Evolutionary conservation across 2,797 vertebrate species (phyloP).

Genomic region (Peromyscus aztecus): DNA sequence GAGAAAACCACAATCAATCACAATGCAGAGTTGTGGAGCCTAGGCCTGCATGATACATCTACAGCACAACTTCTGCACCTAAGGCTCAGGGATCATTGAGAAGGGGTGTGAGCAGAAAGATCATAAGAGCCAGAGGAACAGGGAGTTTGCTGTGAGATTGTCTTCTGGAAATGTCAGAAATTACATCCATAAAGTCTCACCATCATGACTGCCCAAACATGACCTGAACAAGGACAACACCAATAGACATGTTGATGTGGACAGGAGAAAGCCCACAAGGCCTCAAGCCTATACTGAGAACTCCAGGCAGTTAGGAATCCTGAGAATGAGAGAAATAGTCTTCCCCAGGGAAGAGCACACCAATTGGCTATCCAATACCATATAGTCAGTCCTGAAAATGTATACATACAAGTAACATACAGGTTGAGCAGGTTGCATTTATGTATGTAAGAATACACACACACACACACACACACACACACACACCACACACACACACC

Average conservation of each 20-base stretch:
- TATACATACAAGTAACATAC: background rate
- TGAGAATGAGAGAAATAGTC: background rate
- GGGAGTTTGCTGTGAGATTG: background rate
- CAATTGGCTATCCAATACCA: background rate
- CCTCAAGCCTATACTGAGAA: background rate
- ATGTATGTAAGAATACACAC: background rate
- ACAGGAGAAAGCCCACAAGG: background rate
- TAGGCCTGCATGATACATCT: background rate
- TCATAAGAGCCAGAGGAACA: background rate
- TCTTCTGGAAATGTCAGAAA: background rate
- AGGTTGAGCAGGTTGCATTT: background rate
- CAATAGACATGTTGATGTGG: background rate
- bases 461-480: too few relatives aligned
- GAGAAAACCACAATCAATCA: background rate
- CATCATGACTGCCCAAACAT: background rate
- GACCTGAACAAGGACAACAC: background rate
- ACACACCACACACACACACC: too few relatives aligned
- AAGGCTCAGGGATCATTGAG: too few relatives aligned
- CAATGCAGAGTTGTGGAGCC: background rate
- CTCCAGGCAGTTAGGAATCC: background rate
- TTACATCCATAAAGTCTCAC: background rate
- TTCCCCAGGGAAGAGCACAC: background rate
- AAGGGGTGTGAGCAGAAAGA: background rate
- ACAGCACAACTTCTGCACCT: background rate
- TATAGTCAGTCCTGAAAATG: background rate